Conservation (phyloP, 2,113 vertebrate species). For the Pithys albifrons region DNA sequence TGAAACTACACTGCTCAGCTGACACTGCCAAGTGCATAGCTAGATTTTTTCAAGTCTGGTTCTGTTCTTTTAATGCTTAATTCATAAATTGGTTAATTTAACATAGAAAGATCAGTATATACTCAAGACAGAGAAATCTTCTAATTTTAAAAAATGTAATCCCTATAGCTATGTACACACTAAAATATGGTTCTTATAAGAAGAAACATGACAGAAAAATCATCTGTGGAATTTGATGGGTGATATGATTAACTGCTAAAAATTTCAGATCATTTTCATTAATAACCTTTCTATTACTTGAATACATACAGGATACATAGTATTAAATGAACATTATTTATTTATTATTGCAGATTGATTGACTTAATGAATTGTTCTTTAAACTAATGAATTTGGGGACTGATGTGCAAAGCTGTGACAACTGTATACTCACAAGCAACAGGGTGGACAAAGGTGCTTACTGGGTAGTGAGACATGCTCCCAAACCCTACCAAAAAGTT, state of each 20-base stretch:
- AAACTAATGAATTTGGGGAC: not conserved
- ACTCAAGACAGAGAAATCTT: not conserved
- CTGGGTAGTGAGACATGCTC: not conserved
- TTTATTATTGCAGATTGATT: not conserved
- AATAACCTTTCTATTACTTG: not conserved
- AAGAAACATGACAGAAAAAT: not conserved
- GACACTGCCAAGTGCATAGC: not conserved
- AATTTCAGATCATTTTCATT: not conserved
- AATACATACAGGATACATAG: not conserved
- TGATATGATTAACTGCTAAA: not conserved
- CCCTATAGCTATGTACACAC: not conserved
- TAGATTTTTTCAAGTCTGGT: not conserved
- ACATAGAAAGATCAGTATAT: not conserved
- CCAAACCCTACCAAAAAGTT: not conserved
- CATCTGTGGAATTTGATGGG: not conserved
- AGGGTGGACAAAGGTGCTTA: fast-evolving
- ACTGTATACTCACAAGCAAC: not conserved
- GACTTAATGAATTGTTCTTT: not conserved
- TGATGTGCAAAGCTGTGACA: not conserved
- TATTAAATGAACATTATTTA: not conserved
- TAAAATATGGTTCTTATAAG: not conserved
- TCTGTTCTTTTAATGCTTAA: not conserved
- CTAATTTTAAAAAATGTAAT: not conserved
- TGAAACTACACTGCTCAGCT: not conserved
- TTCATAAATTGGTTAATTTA: not conserved